Evolutionary conservation across 2,113 vertebrate species (phyloP).

Genomic region (Neotoma lepida): DNA sequence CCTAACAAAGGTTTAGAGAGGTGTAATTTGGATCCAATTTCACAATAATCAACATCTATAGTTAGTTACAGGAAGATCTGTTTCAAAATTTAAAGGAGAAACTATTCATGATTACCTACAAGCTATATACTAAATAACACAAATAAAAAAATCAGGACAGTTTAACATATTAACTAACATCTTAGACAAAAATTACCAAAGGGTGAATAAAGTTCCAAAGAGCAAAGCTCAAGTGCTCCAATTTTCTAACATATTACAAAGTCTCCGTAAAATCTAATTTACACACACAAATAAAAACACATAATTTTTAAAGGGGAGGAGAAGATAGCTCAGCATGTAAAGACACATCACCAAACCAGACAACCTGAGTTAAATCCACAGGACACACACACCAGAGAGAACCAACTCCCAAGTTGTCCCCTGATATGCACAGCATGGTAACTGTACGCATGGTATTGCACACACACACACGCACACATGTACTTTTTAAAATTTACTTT

Average conservation of each 20-base stretch:
- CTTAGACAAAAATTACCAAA: neutral
- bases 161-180: neutral
- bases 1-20: neutral
- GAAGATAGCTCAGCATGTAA: neutral
- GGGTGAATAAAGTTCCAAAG: neutral
- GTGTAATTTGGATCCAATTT: constrained; percentile 25
- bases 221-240: neutral
- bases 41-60: constrained; percentile 39
- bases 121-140: neutral
- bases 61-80: neutral
- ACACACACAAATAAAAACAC: neutral
- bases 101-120: neutral
- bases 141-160: neutral
- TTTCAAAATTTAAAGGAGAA: constrained; percentile 39
- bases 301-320: neutral
- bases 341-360: neutral
- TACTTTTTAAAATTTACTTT: neutral
- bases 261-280: constrained; percentile 6
- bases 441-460: neutral
- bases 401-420: neutral
- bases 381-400: neutral
- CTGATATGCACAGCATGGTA: neutral
- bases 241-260: neutral
- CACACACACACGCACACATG: neutral
- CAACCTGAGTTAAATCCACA: neutral